Percentiles rank a stretch among this genome's conserved stretches.
Conservation (phyloP, 2,113 vertebrate genomes). For the Lipophrys pholis region DNA sequence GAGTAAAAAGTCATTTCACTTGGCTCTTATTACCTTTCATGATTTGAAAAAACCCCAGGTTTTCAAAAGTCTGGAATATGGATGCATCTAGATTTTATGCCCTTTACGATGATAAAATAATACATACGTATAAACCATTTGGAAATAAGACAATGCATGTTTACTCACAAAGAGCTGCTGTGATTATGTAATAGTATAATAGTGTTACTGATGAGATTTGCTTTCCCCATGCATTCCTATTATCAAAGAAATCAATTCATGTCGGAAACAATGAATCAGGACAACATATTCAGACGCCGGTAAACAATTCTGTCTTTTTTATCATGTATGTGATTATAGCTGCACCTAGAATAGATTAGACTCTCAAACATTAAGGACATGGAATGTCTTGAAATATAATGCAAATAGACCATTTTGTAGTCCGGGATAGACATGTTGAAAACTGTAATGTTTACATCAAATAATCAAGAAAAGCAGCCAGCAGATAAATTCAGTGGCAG, state of each 20-base stretch:
- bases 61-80: not conserved
- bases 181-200: constrained; percentile 14
- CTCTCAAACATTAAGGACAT: no score
- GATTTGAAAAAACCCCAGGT: not conserved
- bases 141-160: constrained; percentile 5
- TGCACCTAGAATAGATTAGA: no score
- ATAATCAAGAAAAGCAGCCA: not conserved
- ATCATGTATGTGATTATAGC: no score
- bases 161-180: not conserved
- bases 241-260: not conserved
- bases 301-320: no score
- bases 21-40: no score
- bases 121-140: not conserved
- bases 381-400: no score
- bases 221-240: not conserved
- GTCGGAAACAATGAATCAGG: not conserved
- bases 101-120: not conserved
- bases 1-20: no score
- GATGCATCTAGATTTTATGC: not conserved
- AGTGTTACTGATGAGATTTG: not conserved
- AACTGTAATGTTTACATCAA: not conserved
- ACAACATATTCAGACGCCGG: no score
- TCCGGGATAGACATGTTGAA: no score
- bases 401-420: no score
- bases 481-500: not conserved